Conservation (phyloP, 2,113 vertebrate species). For the Actenoides lindsayi region DNA sequence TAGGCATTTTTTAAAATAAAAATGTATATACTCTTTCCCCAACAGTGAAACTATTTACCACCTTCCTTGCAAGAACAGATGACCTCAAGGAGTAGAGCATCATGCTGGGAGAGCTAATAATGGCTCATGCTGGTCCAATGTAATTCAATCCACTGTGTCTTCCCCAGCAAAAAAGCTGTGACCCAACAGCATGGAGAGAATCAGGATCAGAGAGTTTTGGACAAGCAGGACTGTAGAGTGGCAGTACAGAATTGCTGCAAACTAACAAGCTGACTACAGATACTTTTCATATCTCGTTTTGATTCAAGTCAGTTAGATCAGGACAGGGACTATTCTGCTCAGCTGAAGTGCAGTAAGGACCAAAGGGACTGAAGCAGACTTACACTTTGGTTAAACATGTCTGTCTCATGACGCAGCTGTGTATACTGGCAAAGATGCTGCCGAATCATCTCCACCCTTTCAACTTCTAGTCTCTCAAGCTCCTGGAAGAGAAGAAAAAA, state of each 20-base stretch:
- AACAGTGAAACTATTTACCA: neutral
- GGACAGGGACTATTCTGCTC: fast-evolving
- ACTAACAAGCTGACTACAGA: neutral
- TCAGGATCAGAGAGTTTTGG: neutral
- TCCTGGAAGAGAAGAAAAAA: conserved; percentile 78
- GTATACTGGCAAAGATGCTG: conserved; percentile 97
- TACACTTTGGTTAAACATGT: conserved; percentile 99
- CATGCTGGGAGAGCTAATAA: neutral
- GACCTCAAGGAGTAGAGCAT: neutral
- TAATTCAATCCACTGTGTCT: neutral
- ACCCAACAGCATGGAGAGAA: neutral
- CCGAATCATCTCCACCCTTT: conserved; percentile 94
- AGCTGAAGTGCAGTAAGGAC: neutral
- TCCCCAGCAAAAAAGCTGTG: neutral
- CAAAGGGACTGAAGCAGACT: conserved; percentile 55
- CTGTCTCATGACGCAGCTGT: conserved; percentile 94
- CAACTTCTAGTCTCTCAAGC: conserved; percentile 93
- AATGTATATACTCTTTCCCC: neutral
- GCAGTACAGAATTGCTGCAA: neutral
- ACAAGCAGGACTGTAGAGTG: neutral
- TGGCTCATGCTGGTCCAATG: neutral
- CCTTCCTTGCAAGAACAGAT: neutral
- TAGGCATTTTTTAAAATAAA: neutral
- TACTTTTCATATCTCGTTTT: neutral
- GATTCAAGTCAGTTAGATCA: neutral